Conservation (phyloP, 2,888 invertebrate species). For the Microctonus hyperodae region DNA sequence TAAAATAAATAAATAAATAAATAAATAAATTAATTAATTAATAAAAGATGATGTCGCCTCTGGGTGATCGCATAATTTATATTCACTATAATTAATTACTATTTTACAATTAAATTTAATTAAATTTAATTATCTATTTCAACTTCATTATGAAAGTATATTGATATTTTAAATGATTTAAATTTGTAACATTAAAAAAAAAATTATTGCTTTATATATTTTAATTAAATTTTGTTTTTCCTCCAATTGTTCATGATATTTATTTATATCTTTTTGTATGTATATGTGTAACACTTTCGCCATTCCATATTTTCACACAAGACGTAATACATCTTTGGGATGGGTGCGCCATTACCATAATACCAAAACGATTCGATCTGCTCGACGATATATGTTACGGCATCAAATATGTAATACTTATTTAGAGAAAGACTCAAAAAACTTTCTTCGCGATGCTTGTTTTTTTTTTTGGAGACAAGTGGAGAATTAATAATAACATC, state of each 20-base stretch:
- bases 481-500: not conserved
- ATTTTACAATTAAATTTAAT: no score
- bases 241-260: not conserved
- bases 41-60: no score
- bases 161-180: no score
- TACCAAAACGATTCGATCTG: slow-evolving; percentile 9
- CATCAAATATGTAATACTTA: slow-evolving; percentile 5
- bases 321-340: slow-evolving; percentile 7
- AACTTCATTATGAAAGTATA: no score
- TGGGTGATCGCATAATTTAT: no score
- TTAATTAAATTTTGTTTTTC: slow-evolving; percentile 6
- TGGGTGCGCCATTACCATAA: slow-evolving; percentile 11
- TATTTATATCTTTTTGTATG: not conserved
- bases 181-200: no score
- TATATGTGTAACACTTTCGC: slow-evolving; percentile 9
- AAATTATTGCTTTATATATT: slow-evolving; percentile 1
- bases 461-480: no score
- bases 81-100: no score
- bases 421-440: slow-evolving; percentile 21
- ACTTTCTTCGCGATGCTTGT: slow-evolving; percentile 23
- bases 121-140: no score
- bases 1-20: slow-evolving; percentile 15
- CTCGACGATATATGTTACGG: slow-evolving; percentile 4
- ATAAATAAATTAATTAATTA: no score
- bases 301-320: not conserved